Evolutionary conservation across 2,797 vertebrate species (phyloP).

Genomic region (Hippopotamyrus pictus): DNA sequence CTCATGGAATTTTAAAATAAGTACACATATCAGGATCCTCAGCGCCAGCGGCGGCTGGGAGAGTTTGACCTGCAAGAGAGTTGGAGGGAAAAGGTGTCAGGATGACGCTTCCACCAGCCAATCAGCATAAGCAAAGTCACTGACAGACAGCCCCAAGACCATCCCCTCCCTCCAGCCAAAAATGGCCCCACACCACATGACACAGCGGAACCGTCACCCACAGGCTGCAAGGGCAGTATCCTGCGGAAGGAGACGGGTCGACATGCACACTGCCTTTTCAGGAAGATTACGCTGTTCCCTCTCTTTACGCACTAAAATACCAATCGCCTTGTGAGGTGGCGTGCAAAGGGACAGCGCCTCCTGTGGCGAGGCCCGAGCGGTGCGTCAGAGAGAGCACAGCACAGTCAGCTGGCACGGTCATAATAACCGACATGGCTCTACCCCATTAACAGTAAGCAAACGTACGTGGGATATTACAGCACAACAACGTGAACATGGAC

Average conservation of each 20-base stretch:
- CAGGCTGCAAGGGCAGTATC: neutral
- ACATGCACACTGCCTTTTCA: neutral
- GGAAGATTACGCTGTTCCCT: neutral
- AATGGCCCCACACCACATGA: neutral
- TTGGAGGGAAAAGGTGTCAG: constrained; percentile 42
- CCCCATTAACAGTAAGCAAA: constrained; percentile 2
- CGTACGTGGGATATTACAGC: neutral
- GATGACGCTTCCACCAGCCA: constrained; percentile 23
- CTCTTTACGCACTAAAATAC: neutral
- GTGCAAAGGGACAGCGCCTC: neutral
- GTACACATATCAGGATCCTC: constrained; percentile 77
- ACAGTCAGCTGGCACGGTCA: neutral
- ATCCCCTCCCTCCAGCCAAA: neutral
- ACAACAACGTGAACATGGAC: constrained; percentile 21
- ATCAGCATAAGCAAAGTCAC: constrained; percentile 21
- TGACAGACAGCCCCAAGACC: constrained; percentile 17
- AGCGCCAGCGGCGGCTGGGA: constrained; percentile 87
- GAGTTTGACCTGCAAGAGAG: constrained; percentile 89
- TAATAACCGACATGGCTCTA: neutral
- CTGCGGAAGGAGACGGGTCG: neutral
- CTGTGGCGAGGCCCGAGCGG: neutral
- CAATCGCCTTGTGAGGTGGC: neutral
- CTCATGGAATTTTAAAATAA: constrained; percentile 96
- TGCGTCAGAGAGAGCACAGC: neutral
- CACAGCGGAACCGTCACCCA: neutral